Percentiles rank a stretch among this genome's conserved stretches.
phyloP scores from a whole-genome alignment of 2,113 vertebrate genomes.

The Calidris pugnax region DNA sequence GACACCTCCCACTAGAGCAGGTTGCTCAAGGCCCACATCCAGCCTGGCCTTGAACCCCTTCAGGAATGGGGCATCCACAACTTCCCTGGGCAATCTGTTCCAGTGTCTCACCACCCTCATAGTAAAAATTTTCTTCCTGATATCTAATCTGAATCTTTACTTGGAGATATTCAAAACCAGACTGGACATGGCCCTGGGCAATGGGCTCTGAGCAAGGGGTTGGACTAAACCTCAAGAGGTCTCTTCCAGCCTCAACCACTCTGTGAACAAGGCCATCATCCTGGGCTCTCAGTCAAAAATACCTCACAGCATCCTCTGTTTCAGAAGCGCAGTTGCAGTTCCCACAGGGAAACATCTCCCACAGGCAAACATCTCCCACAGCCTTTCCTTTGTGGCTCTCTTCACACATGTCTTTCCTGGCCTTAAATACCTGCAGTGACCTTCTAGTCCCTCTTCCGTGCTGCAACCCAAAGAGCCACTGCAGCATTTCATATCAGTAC shows the following conservation, averaged over 20 bases:
- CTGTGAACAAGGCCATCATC: neutral
- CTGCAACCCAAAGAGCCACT: neutral
- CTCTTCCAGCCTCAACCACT: neutral
- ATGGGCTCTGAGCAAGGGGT: neutral
- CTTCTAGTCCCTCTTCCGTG: accelerated
- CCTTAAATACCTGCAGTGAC: neutral
- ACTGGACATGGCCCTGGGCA: too few species aligned
- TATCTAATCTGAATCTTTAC: too few species aligned
- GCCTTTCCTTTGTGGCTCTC: neutral
- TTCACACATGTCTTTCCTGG: neutral
- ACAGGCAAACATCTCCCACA: neutral
- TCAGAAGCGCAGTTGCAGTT: neutral
- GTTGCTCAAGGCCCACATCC: too few species aligned
- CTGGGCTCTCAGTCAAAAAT: neutral
- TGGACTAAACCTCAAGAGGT: neutral
- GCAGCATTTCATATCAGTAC: accelerated
- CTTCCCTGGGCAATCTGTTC: too few species aligned
- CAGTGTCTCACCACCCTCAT: too few species aligned
- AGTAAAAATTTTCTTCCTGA: too few species aligned
- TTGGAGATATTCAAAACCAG: neutral
- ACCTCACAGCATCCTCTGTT: neutral
- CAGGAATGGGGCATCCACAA: too few species aligned
- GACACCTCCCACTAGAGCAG: too few species aligned
- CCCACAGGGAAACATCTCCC: neutral
- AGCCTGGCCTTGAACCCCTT: too few species aligned